These are phyloP conservation scores for Leistus spinibarbis DNA, from an alignment of 2,888 invertebrate species.

Conservation along the genomic window DNA sequence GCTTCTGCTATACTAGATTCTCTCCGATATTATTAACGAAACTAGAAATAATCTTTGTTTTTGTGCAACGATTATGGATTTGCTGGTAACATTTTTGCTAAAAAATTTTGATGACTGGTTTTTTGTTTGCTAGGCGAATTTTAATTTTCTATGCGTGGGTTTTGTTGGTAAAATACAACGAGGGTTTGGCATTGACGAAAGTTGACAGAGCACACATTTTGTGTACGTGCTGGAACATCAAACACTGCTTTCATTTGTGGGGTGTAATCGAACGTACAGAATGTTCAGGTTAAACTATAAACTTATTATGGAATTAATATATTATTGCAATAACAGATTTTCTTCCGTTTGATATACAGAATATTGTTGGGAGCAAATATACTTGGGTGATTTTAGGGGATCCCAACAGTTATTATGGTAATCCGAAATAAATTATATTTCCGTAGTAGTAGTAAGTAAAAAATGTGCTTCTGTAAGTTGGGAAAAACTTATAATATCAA, in stretches of 20 bases:
- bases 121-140: too few species aligned
- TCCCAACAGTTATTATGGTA: too few species aligned
- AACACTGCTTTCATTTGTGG: neutral
- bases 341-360: too few species aligned
- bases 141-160: neutral
- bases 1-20: neutral
- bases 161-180: neutral
- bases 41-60: neutral
- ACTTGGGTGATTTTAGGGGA: too few species aligned
- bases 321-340: too few species aligned
- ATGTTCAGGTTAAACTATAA: neutral
- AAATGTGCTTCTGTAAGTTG: neutral
- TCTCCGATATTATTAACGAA: neutral
- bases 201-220: neutral
- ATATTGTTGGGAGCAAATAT: too few species aligned
- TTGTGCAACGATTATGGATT: too few species aligned
- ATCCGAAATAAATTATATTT: too few species aligned
- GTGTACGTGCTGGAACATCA: neutral
- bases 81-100: too few species aligned
- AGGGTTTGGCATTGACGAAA: neutral
- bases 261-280: neutral
- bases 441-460: too few species aligned
- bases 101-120: too few species aligned
- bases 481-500: constrained; percentile 24
- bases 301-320: too few species aligned